Evolutionary conservation across 2,888 invertebrate species (phyloP), one percentile per base, ranked within the genome.

Genomic region (Malacosoma neustria): DNA sequence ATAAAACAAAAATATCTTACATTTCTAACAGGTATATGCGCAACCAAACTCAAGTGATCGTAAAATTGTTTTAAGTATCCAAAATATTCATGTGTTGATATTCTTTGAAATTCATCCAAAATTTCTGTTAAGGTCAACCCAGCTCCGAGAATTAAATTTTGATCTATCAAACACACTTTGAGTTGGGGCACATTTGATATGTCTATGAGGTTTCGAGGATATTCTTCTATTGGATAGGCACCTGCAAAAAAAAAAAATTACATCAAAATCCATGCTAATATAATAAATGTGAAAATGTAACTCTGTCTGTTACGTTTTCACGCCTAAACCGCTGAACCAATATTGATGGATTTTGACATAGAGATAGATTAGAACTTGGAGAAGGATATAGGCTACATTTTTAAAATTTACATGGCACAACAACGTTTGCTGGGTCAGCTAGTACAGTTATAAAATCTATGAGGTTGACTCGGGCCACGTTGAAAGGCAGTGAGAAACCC

Each of bases 1-100:
- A n/a, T n/a, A n/a, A 75, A 12, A 86, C 87, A 11, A 73, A 65
- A 39, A 81, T 76, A 11, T 53, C 87, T 80, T 69, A 91, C 91
- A 72, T 93, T 93, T 67, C 93, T 79, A 1, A 93, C 89, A 13
- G 92, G 88, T 32, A 90, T 87, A 62, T 89, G 90, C 2, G 92
- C 93, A 2, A 93, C 87, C 39, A 90, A 59, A 48, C 89, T 84
- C 12, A 93, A 69, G 56, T 93, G 93, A 29, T 88, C 72, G 11
- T 85, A 87, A 41, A 93, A 59, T 33, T 80, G 75, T 1, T 67
- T 61, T 34, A 91, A 68, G 64, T 93, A 91, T 3, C 69, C 63
- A 57, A 90, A 92, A 11, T 87, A 76, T 0, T 67, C 57, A 7
- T 44, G 43, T n/a, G 46, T 31, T 0, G 72, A 52, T 3, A 71